These are phyloP conservation scores for Fulmarus glacialis DNA, from an alignment of 2,113 vertebrate genomes.

Conservation along the genomic window DNA sequence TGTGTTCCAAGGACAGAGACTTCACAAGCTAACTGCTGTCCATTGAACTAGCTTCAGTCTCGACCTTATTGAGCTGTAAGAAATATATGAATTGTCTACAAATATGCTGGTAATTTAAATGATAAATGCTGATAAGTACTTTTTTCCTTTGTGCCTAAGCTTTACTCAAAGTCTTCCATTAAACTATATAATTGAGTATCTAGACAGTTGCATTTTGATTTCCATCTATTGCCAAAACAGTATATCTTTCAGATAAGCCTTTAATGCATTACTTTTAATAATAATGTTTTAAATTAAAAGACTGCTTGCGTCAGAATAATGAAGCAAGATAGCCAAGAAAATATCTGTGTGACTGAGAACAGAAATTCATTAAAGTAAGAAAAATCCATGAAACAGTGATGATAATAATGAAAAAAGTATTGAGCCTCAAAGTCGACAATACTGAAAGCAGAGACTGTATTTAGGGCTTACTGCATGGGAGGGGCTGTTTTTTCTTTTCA, in stretches of 20 bases:
- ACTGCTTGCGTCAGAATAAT: constrained; percentile 35
- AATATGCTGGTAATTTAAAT: neutral
- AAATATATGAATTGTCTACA: neutral
- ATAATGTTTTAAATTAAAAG: constrained; percentile 24
- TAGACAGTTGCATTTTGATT: constrained; percentile 32
- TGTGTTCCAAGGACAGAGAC: neutral
- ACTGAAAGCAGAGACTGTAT: neutral
- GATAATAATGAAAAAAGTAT: neutral
- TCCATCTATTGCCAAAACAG: neutral
- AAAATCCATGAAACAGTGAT: neutral
- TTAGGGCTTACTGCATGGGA: neutral
- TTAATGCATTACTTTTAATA: neutral
- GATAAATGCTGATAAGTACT: neutral
- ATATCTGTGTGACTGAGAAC: neutral
- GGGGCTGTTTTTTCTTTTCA: neutral
- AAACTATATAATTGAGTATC: neutral
- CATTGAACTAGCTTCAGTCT: neutral
- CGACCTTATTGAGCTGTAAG: neutral
- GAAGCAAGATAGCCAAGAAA: constrained; percentile 36
- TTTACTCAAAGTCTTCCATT: constrained; percentile 9
- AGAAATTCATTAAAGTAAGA: neutral
- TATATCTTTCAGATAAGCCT: constrained; percentile 24
- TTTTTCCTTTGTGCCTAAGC: neutral
- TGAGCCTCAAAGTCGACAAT: neutral
- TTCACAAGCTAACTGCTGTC: neutral